Evolutionary conservation across 1,140 invertebrate species (phyloP).

Genomic region (Plutomurus gul): DNA sequence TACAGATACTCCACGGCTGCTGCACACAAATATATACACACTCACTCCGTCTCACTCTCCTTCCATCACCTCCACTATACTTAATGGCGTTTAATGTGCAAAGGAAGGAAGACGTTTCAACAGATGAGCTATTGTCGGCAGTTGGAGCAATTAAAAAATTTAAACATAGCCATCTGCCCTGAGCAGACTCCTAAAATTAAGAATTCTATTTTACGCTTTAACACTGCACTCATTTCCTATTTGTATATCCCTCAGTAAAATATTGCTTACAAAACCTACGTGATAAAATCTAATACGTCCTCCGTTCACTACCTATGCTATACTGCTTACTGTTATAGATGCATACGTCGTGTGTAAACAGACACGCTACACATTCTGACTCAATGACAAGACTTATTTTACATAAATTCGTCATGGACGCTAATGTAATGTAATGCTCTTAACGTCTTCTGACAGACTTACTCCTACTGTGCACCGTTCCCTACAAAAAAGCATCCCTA

Average conservation of each 20-base stretch:
- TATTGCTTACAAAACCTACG: not conserved
- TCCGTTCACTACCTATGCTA: not conserved
- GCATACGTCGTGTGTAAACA: not conserved
- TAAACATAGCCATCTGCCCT: slow-evolving; percentile 49
- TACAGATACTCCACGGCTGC: not conserved
- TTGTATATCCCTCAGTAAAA: not conserved
- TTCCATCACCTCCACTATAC: not conserved
- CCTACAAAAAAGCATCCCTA: too few species aligned
- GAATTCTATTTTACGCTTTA: not conserved
- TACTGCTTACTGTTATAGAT: not conserved
- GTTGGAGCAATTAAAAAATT: slow-evolving; percentile 51
- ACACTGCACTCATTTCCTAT: not conserved
- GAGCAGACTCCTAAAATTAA: slow-evolving; percentile 14
- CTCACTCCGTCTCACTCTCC: not conserved
- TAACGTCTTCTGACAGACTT: too few species aligned
- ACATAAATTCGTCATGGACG: not conserved
- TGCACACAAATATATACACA: too few species aligned
- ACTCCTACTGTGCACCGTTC: too few species aligned
- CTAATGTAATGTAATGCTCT: too few species aligned
- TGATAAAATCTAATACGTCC: not conserved
- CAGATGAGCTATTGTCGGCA: slow-evolving; percentile 41
- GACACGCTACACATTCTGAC: not conserved
- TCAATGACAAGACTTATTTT: not conserved
- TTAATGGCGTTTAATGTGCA: slow-evolving; percentile 22
- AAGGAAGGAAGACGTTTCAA: slow-evolving; percentile 29